phyloP scores from a whole-genome alignment of 2,888 invertebrate genomes.

The Volucella inanis region DNA sequence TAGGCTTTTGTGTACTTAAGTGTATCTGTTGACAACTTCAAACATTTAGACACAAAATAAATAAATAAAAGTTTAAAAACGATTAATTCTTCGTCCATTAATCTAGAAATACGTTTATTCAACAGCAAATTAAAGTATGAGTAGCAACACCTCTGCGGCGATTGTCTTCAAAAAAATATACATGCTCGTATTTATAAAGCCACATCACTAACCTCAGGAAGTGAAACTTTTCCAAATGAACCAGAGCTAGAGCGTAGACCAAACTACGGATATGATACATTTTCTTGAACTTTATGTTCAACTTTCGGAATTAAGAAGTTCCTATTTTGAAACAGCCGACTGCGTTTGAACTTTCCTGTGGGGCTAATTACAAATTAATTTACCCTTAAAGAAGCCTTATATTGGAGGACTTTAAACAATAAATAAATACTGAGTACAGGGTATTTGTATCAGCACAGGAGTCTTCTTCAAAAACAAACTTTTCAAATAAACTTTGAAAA shows the following conservation, averaged over 20 bases:
- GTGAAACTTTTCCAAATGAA: constrained; percentile 33
- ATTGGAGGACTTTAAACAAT: constrained; percentile 9
- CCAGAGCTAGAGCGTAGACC: constrained; percentile 9
- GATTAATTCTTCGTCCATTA: no score
- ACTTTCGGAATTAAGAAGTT: constrained; percentile 33
- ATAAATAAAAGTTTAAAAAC: no score
- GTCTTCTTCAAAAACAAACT: constrained; percentile 49
- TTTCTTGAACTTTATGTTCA: constrained; percentile 25
- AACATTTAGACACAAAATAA: no score
- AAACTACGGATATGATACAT: background rate
- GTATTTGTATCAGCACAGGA: constrained; percentile 21
- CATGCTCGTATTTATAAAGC: no score
- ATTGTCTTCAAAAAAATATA: no score
- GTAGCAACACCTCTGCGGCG: no score
- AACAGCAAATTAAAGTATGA: no score
- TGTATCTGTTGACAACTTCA: no score
- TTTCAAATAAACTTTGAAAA: constrained; percentile 69
- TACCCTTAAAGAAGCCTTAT: constrained; percentile 41
- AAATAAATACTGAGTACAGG: constrained; percentile 19
- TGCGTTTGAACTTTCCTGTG: constrained; percentile 52
- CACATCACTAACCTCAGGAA: background rate
- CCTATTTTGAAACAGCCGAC: constrained; percentile 7
- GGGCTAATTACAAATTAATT: constrained; percentile 72
- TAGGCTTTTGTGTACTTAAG: no score
- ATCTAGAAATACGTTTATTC: no score